Evolutionary conservation across 2,797 vertebrate genomes (phyloP).

Genomic region (Australoheros facetus): DNA sequence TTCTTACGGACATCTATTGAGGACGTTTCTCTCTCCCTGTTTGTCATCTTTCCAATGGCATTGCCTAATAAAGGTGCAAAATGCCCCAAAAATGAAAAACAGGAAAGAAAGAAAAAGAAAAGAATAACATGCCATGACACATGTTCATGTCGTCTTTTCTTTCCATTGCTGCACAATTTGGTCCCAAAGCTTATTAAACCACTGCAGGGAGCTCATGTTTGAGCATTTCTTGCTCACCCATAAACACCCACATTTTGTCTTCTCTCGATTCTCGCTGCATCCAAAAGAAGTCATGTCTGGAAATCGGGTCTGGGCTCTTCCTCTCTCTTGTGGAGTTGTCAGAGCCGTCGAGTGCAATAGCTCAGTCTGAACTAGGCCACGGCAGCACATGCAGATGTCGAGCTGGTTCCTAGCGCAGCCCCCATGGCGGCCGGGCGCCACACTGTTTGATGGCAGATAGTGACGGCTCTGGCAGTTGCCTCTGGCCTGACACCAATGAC

Average conservation of each 20-base stretch:
- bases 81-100: not conserved
- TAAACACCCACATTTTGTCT: not conserved
- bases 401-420: constrained; percentile 44
- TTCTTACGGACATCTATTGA: not conserved
- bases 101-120: no score
- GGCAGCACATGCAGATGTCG: constrained; percentile 66
- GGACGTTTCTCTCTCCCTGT: not conserved
- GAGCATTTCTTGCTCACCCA: not conserved
- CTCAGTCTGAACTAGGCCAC: constrained; percentile 78
- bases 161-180: not conserved
- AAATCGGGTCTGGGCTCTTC: constrained; percentile 63
- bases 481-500: constrained; percentile 44
- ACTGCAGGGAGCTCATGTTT: not conserved
- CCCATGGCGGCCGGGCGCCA: constrained; percentile 28
- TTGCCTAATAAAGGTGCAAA: not conserved
- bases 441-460: constrained; percentile 42
- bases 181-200: not conserved
- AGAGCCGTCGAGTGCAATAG: constrained; percentile 44
- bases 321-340: constrained; percentile 32
- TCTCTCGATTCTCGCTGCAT: constrained; percentile 22
- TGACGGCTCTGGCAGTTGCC: constrained; percentile 39
- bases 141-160: not conserved
- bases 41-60: not conserved
- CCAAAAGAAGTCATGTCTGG: constrained; percentile 42
- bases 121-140: no score